These are phyloP conservation scores for Syngnathus floridae DNA, from an alignment of 2,113 vertebrate genomes.

Conservation along the genomic window DNA sequence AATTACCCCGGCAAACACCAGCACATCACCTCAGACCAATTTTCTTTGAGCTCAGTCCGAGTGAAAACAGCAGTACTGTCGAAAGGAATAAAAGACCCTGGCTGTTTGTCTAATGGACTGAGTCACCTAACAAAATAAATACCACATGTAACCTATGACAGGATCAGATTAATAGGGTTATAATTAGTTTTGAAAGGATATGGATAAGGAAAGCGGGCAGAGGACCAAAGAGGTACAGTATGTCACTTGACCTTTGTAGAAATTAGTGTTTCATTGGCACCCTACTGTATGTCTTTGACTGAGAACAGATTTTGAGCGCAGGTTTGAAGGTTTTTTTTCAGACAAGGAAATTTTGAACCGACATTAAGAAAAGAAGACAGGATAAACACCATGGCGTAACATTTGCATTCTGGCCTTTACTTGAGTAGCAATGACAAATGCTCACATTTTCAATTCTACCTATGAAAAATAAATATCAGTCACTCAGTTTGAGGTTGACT, in stretches of 20 bases:
- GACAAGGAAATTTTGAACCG: no score
- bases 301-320: neutral
- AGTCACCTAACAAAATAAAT: constrained; percentile 68
- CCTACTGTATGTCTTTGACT: constrained; percentile 16
- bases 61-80: constrained; percentile 58
- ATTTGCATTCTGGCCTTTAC: constrained; percentile 9
- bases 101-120: constrained; percentile 67
- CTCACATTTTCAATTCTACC: neutral
- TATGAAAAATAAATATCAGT: constrained; percentile 10
- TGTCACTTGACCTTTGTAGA: constrained; percentile 40
- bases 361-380: no score
- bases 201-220: constrained; percentile 22
- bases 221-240: constrained; percentile 16
- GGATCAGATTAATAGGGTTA: constrained; percentile 73
- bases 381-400: neutral
- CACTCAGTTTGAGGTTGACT: neutral
- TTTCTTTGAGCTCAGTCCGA: constrained; percentile 46
- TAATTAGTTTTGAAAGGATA: constrained; percentile 62
- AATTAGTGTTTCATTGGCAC: constrained; percentile 41
- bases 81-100: constrained; percentile 60
- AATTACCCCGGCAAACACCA: constrained; percentile 52
- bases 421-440: neutral
- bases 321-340: no score
- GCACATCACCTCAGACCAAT: constrained; percentile 45
- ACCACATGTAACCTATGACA: constrained; percentile 75